phyloP scores from a whole-genome alignment of 2,113 vertebrate genomes.

The Galbula dea region DNA sequence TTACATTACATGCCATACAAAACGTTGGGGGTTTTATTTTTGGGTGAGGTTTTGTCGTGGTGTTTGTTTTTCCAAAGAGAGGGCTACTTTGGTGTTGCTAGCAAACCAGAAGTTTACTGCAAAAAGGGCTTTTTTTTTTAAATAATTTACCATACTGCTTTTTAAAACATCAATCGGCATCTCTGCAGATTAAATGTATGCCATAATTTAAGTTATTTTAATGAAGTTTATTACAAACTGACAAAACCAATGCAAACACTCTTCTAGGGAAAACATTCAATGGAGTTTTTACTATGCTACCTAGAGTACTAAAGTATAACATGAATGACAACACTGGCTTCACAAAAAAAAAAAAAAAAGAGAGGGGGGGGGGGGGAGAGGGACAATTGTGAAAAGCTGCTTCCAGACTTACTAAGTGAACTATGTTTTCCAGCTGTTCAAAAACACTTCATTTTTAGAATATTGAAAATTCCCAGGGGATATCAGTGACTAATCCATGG shows the following conservation, averaged over 20 bases:
- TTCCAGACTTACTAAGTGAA: background rate
- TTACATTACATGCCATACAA: background rate
- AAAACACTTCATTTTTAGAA: constrained; percentile 19
- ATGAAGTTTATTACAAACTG: background rate
- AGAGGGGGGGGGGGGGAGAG: rapidly evolving
- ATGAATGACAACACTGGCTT: background rate
- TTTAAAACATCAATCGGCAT: background rate
- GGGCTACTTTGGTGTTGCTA: background rate
- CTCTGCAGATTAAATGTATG: background rate
- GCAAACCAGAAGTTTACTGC: background rate
- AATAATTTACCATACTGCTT: background rate
- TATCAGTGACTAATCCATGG: background rate
- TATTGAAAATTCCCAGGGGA: constrained; percentile 4
- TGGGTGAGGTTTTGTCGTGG: no score
- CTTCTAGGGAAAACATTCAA: background rate
- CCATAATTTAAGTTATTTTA: background rate
- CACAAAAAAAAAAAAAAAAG: no score
- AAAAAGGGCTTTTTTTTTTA: background rate
- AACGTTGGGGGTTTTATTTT: background rate
- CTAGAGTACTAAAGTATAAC: background rate
- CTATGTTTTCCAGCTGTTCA: background rate
- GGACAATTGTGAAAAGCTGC: background rate
- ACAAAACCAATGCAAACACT: background rate
- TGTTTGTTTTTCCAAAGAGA: background rate
- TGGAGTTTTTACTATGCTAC: background rate